phyloP scores from a whole-genome alignment of 1,140 invertebrate species.

The Phthorimaea operculella region DNA sequence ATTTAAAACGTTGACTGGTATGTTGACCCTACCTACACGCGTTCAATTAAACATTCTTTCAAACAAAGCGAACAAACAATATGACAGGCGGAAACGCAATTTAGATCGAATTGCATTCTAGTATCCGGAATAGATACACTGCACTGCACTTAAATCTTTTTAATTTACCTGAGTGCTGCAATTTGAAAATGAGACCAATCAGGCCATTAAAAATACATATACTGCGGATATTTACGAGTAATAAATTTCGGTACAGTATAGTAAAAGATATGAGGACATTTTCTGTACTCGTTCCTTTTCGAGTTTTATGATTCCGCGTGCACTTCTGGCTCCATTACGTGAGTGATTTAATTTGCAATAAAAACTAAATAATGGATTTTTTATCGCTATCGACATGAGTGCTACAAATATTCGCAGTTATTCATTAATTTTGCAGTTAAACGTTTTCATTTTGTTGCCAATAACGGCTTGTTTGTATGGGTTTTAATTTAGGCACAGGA shows the following conservation, averaged over 20 bases:
- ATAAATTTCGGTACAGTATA: conserved; percentile 43
- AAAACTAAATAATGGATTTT: conserved; percentile 28
- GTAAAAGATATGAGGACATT: conserved; percentile 45
- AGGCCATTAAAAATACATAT: conserved; percentile 45
- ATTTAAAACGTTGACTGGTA: too few relatives aligned
- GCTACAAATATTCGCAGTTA: neutral
- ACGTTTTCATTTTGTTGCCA: too few relatives aligned
- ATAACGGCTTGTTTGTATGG: too few relatives aligned
- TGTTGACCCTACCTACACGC: neutral
- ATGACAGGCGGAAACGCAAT: too few relatives aligned
- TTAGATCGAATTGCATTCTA: neutral
- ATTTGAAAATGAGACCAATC: conserved; percentile 43
- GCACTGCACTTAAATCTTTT: conserved; percentile 12
- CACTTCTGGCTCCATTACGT: conserved; percentile 32
- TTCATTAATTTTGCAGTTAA: too few relatives aligned
- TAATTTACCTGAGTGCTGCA: conserved; percentile 30
- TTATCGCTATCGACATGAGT: conserved; percentile 15
- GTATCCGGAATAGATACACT: neutral
- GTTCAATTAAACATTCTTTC: conserved; percentile 5
- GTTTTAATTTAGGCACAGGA: too few relatives aligned
- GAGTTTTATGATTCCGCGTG: conserved; percentile 40
- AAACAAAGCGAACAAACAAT: neutral
- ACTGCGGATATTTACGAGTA: conserved; percentile 41
- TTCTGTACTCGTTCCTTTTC: conserved; percentile 38
- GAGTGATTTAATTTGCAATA: conserved; percentile 47